Percentiles rank a stretch among this genome's conserved stretches.
Evolutionary conservation across 2,797 vertebrate species (phyloP).

Genomic region (Platalea minor): DNA sequence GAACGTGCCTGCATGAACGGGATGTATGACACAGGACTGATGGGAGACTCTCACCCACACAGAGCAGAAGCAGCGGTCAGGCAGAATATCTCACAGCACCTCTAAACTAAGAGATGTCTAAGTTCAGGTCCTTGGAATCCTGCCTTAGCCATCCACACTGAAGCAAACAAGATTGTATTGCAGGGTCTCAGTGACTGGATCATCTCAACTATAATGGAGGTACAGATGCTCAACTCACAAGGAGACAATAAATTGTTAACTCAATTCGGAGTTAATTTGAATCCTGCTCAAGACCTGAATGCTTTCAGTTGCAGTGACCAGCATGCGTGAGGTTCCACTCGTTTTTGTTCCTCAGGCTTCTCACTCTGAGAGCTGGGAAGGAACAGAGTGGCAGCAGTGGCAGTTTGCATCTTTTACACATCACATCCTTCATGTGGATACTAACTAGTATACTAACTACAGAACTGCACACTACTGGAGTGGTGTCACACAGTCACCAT

Average conservation of each 20-base stretch:
- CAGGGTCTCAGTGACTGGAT: background rate
- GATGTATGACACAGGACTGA: background rate
- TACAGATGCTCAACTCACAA: background rate
- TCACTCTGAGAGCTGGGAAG: background rate
- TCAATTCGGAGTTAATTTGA: background rate
- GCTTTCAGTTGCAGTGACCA: background rate
- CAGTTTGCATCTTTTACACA: background rate
- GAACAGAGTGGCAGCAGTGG: background rate
- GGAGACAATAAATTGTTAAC: background rate
- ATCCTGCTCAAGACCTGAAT: background rate
- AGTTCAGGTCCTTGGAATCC: background rate
- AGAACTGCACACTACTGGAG: background rate
- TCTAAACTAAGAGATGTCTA: background rate
- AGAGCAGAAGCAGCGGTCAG: background rate
- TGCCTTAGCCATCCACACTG: background rate
- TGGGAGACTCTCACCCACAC: background rate
- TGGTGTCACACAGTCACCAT: background rate
- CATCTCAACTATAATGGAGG: background rate
- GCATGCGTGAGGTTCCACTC: background rate
- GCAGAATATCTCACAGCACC: background rate
- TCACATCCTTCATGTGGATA: background rate
- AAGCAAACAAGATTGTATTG: background rate
- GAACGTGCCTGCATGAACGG: background rate
- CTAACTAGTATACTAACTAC: no score
- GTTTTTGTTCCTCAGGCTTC: background rate